Conservation (phyloP, 1,140 invertebrate species). For the Drosophila serrata region DNA sequence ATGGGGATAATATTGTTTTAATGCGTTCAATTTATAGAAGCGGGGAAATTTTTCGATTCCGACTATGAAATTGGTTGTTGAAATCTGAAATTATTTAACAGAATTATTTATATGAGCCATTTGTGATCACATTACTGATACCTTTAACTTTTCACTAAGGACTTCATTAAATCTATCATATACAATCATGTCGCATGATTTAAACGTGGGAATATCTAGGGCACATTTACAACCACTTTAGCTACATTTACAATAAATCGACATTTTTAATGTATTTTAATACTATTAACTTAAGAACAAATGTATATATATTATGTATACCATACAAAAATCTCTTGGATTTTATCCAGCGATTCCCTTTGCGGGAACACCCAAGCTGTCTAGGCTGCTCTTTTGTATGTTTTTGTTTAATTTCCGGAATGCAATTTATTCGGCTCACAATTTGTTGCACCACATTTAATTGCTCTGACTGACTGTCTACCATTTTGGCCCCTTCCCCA, state of each 20-base stretch:
- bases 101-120: not conserved
- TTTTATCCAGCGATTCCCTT: slow-evolving; percentile 16
- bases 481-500: slow-evolving; percentile 2
- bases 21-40: slow-evolving; percentile 70
- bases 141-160: not conserved
- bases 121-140: not conserved
- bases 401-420: slow-evolving; percentile 75
- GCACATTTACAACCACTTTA: too few relatives aligned
- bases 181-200: not conserved
- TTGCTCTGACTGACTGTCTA: slow-evolving; percentile 64
- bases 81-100: slow-evolving; percentile 1
- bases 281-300: not conserved
- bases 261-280: not conserved
- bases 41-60: slow-evolving; percentile 1
- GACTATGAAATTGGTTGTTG: not conserved
- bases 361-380: slow-evolving; percentile 42
- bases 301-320: not conserved
- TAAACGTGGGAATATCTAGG: too few relatives aligned
- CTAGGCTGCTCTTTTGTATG: slow-evolving; percentile 52
- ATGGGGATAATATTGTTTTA: slow-evolving; percentile 75
- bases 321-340: not conserved
- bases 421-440: slow-evolving; percentile 73
- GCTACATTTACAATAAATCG: too few relatives aligned
- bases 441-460: slow-evolving; percentile 82
- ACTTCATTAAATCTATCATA: not conserved